Conservation (phyloP, 2,797 vertebrate species). For the Cryptoblepharus egeriae region DNA sequence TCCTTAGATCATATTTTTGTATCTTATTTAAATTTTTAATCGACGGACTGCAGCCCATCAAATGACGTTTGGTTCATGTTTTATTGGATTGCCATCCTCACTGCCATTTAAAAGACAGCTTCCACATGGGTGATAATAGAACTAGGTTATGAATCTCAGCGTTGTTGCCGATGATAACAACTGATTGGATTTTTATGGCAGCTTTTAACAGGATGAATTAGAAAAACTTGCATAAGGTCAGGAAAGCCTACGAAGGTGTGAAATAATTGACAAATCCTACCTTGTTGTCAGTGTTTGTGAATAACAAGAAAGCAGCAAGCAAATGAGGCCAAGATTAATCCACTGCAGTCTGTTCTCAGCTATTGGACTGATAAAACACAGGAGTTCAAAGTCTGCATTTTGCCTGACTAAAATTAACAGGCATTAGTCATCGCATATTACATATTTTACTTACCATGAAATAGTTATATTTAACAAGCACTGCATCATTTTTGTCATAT, state of each 20-base stretch:
- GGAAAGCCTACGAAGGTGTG: not conserved
- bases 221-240: not conserved
- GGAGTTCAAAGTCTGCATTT: not conserved
- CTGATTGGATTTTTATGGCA: not conserved
- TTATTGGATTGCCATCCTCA: not conserved
- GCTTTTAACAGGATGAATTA: not conserved
- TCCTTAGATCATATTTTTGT: no score
- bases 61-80: not conserved
- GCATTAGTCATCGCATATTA: not conserved
- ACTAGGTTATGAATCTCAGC: not conserved
- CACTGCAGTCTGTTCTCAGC: not conserved
- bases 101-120: not conserved
- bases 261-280: not conserved
- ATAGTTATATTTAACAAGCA: constrained; percentile 6
- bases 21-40: not conserved
- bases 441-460: constrained; percentile 12
- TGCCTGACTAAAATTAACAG: not conserved
- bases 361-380: constrained; percentile 2
- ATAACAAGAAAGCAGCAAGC: not conserved
- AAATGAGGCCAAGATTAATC: not conserved
- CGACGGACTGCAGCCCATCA: not conserved
- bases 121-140: not conserved
- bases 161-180: not conserved
- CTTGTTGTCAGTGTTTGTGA: not conserved
- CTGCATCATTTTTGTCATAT: constrained; percentile 4